Percentiles rank a stretch among this genome's conserved stretches.
Evolutionary conservation across 2,113 vertebrate species (phyloP).

Genomic region (Myotis yumanensis): DNA sequence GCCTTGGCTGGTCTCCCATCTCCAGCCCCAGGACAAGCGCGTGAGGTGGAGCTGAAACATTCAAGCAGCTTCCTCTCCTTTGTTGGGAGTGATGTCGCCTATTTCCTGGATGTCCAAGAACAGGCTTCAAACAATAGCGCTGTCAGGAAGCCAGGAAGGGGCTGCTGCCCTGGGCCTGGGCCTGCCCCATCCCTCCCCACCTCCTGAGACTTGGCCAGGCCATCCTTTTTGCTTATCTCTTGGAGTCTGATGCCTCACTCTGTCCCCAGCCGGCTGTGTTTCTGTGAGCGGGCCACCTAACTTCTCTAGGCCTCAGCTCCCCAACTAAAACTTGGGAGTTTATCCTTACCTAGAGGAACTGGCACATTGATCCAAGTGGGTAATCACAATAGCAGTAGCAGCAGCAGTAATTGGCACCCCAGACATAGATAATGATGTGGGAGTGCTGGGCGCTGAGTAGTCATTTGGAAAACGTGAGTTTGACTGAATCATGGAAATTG

Average conservation of each 20-base stretch:
- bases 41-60: constrained; percentile 74
- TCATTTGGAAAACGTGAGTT: neutral
- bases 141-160: constrained; percentile 80
- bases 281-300: neutral
- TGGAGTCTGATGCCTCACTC: constrained; percentile 4
- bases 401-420: neutral
- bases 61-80: constrained; percentile 79
- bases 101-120: constrained; percentile 81
- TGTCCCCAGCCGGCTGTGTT: neutral
- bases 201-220: constrained; percentile 75
- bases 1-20: constrained; percentile 69
- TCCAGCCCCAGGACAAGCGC: constrained; percentile 60
- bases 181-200: constrained; percentile 73
- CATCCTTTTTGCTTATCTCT: constrained; percentile 72
- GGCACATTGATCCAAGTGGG: neutral
- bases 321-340: neutral
- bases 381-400: accelerated
- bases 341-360: neutral
- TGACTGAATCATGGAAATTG: neutral
- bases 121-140: constrained; percentile 76
- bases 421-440: accelerated
- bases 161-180: constrained; percentile 69
- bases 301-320: constrained; percentile 4
- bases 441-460: neutral
- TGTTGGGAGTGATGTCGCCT: constrained; percentile 80